phyloP scores from a whole-genome alignment of 1,140 invertebrate genomes.

The Fopius arisanus region DNA sequence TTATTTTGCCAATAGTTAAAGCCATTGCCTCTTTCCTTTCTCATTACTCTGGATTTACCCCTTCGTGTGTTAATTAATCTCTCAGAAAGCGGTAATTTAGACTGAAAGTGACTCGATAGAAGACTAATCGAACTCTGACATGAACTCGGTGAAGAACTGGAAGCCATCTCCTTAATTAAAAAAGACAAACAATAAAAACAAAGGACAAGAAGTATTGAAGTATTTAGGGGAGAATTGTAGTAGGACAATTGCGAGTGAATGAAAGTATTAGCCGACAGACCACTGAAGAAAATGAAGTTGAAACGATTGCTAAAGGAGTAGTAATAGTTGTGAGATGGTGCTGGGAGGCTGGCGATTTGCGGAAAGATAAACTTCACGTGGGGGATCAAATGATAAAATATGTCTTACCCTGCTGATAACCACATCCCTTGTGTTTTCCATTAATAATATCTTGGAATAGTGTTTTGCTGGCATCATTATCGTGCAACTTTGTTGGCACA shows the following conservation, averaged over 20 bases:
- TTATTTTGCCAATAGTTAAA: no score
- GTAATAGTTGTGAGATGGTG: constrained; percentile 24
- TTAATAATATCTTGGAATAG: constrained; percentile 78
- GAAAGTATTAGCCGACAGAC: constrained; percentile 11
- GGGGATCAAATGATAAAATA: constrained; percentile 5
- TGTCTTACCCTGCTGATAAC: constrained; percentile 63
- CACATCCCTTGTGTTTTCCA: constrained; percentile 74
- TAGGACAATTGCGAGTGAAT: neutral
- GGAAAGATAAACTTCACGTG: constrained; percentile 28
- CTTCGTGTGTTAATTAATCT: no score
- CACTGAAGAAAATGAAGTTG: constrained; percentile 4
- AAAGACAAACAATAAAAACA: neutral
- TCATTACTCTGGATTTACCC: no score
- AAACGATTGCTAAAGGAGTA: neutral
- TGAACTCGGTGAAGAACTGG: neutral
- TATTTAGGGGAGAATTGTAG: constrained; percentile 10
- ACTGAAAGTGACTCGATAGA: no score
- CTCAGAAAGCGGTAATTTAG: no score
- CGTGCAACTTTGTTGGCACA: constrained; percentile 71
- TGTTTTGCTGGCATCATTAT: constrained; percentile 69
- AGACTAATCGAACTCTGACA: no score
- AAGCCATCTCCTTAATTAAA: constrained; percentile 2
- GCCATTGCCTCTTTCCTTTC: no score
- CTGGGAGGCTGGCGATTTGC: constrained; percentile 37
- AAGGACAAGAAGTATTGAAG: constrained; percentile 12